Percentiles rank a stretch among this genome's conserved stretches.
Conservation (phyloP, 1,140 invertebrate genomes). For the Zaprionus ghesquierei region DNA sequence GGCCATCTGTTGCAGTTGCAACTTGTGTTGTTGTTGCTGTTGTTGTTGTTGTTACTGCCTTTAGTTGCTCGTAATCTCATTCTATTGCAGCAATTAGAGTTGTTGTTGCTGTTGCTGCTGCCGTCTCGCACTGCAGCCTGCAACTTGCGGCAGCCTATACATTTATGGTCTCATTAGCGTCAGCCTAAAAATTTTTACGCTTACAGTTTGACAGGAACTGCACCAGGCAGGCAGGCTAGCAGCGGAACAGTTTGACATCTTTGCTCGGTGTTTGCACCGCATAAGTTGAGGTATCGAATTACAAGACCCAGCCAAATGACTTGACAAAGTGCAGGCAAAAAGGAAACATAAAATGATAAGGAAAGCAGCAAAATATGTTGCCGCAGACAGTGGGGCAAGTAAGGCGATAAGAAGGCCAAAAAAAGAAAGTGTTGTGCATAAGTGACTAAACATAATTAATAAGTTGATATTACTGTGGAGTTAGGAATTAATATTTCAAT, state of each 20-base stretch:
- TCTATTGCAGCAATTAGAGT: constrained; percentile 76
- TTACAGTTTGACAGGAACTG: constrained; percentile 39
- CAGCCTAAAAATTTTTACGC: constrained; percentile 24
- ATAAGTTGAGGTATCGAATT: constrained; percentile 25
- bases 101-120: constrained; percentile 34
- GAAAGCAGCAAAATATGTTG: constrained; percentile 2
- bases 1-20: constrained; percentile 66
- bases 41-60: constrained; percentile 1
- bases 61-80: constrained; percentile 54
- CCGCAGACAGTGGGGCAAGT: constrained; percentile 18
- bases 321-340: constrained; percentile 7
- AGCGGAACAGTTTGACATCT: not conserved
- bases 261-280: constrained; percentile 1
- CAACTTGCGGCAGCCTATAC: constrained; percentile 50
- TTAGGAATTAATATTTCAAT: no score
- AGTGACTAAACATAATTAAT: no score
- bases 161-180: constrained; percentile 78
- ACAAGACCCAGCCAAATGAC: constrained; percentile 22
- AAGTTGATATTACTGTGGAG: no score
- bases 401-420: not conserved
- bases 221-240: not conserved
- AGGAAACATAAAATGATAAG: constrained; percentile 20
- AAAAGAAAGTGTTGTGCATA: no score
- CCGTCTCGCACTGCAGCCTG: constrained; percentile 35
- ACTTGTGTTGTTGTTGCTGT: not conserved